These are phyloP conservation scores for Noctuana brunneofusca DNA, from an alignment of 2,888 invertebrate genomes.

Conservation along the genomic window DNA sequence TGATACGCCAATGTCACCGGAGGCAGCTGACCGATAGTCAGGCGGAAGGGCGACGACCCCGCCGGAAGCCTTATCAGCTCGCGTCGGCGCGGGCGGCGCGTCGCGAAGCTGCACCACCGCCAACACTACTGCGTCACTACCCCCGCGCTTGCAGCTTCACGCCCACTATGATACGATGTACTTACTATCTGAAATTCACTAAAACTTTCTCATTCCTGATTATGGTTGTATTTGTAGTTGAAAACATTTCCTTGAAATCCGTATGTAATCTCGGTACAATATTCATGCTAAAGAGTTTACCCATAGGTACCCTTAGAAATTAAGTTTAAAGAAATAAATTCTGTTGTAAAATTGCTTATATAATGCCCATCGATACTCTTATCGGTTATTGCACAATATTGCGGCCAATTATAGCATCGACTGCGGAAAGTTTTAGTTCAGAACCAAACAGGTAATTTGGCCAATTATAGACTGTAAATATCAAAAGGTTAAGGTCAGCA, in stretches of 20 bases:
- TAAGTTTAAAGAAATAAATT: too few relatives aligned
- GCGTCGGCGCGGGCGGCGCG: slow-evolving; percentile 17
- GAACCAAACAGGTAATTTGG: neutral
- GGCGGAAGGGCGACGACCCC: slow-evolving; percentile 73
- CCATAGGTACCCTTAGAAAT: too few relatives aligned
- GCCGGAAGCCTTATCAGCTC: slow-evolving; percentile 62
- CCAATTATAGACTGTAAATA: neutral
- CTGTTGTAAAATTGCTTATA: too few relatives aligned
- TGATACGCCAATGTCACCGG: slow-evolving; percentile 39
- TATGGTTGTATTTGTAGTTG: too few relatives aligned
- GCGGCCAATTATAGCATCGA: neutral
- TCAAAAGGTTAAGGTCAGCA: too few relatives aligned
- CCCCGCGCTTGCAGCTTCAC: neutral
- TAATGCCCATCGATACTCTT: neutral
- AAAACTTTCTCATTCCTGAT: neutral
- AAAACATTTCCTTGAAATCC: too few relatives aligned
- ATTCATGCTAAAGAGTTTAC: too few relatives aligned
- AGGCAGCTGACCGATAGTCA: slow-evolving; percentile 64
- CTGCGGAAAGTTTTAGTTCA: neutral
- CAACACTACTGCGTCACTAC: slow-evolving; percentile 39
- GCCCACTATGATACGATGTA: slow-evolving; percentile 29
- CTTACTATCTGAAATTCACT: neutral
- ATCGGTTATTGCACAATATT: too few relatives aligned
- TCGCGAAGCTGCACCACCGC: slow-evolving; percentile 30
- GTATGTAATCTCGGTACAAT: too few relatives aligned